Evolutionary conservation across 2,888 invertebrate genomes (phyloP).

Genomic region (Beris morrisii): DNA sequence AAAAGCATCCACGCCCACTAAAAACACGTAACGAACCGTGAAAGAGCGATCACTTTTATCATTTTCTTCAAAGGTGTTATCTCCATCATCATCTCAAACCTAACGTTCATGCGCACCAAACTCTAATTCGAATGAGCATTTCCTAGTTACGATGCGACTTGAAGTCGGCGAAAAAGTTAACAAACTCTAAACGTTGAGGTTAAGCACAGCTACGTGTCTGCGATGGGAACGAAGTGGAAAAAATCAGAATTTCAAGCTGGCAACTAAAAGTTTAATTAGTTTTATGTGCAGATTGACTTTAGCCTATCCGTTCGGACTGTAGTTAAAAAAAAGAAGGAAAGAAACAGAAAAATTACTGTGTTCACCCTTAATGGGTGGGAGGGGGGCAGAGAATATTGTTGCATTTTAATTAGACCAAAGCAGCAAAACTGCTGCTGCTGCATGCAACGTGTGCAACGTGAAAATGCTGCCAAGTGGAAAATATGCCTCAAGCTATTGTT

Average conservation of each 20-base stretch:
- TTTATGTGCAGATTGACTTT: slow-evolving; percentile 24
- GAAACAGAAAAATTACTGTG: neutral
- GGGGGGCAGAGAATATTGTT: neutral
- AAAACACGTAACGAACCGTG: slow-evolving; percentile 31
- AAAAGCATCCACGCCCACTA: slow-evolving; percentile 25
- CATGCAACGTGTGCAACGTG: slow-evolving; percentile 17
- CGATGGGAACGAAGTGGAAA: slow-evolving; percentile 23
- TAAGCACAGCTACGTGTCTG: slow-evolving; percentile 16
- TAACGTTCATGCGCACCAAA: slow-evolving; percentile 16
- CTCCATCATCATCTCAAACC: slow-evolving; percentile 13
- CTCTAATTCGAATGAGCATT: neutral
- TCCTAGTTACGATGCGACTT: neutral
- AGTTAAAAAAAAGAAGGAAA: neutral
- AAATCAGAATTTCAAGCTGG: slow-evolving; percentile 3
- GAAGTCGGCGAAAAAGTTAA: slow-evolving; percentile 13
- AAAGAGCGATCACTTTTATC: slow-evolving; percentile 32
- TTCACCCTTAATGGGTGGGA: neutral
- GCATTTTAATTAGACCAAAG: slow-evolving; percentile 31
- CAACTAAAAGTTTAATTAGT: slow-evolving; percentile 26
- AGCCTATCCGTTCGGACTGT: slow-evolving; percentile 6
- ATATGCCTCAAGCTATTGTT: slow-evolving; percentile 27
- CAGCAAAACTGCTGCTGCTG: neutral
- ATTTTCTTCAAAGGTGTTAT: slow-evolving; percentile 23
- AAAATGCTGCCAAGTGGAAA: slow-evolving; percentile 21
- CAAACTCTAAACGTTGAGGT: slow-evolving; percentile 25